Evolutionary conservation across 1,140 invertebrate species (phyloP).

Genomic region (Linepithema humile): DNA sequence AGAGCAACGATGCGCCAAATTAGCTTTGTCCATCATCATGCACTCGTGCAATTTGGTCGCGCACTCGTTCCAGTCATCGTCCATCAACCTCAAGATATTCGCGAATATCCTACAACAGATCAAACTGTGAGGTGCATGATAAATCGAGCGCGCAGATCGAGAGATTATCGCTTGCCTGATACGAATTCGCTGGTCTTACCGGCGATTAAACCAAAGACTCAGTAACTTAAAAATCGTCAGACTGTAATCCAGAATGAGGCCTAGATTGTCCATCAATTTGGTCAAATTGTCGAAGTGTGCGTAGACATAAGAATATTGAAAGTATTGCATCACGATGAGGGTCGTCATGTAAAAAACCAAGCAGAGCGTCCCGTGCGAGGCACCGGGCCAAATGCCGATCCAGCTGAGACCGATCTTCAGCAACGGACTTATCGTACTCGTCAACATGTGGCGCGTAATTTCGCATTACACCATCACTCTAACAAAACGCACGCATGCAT

Average conservation of each 20-base stretch:
- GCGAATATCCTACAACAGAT: constrained; percentile 20
- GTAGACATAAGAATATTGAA: constrained; percentile 50
- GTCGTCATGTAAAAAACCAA: constrained; percentile 28
- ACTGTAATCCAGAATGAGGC: constrained; percentile 41
- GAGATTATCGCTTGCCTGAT: background rate
- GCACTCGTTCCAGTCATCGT: constrained; percentile 25
- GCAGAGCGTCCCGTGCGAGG: background rate
- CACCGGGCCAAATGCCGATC: constrained; percentile 43
- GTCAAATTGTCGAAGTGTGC: background rate
- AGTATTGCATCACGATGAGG: constrained; percentile 21
- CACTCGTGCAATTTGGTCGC: background rate
- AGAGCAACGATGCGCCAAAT: constrained; percentile 19
- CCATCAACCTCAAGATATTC: constrained; percentile 32
- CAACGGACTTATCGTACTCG: constrained; percentile 7
- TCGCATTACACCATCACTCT: constrained; percentile 29
- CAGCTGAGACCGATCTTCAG: constrained; percentile 19
- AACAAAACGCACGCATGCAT: background rate
- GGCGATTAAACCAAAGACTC: constrained; percentile 51
- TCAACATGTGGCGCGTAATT: background rate
- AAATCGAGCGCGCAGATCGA: background rate
- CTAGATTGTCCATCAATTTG: constrained; percentile 48
- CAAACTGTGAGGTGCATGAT: too few relatives aligned
- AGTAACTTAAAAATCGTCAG: constrained; percentile 45
- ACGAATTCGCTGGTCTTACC: constrained; percentile 25
- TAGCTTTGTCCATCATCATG: constrained; percentile 36